Base-by-base conservation (phyloP, 2,797 vertebrate genomes). In the Anas bahamensis region DNA sequence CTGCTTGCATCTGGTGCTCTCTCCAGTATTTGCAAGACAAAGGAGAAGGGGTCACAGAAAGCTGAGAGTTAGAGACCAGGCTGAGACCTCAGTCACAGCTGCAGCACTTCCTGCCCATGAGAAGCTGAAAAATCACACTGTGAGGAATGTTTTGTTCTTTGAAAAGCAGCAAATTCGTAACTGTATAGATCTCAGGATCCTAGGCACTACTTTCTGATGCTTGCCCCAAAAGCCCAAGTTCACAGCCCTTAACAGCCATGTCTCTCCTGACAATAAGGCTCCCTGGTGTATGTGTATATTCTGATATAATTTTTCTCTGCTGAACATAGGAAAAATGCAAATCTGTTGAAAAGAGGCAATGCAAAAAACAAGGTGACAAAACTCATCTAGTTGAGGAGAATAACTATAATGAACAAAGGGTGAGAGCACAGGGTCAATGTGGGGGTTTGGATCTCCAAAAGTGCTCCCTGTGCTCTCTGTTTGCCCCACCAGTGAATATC, bases 41-140 rank as follows among this genome's bases (percentile, higher is more conserved):
- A 91, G 55, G 63, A 88, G 44, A 80, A 83, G 65, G 31, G 13
- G 10, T 94, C 79, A 85, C 79, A 83, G 93, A 91, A 95, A 86
- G 78, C 4, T 13, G 13, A 23, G 13, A 23, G 44, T 65, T 75
- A 61, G 83, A 86, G 74, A 70, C 86, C 88, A 72, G 77, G 48
- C 19, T 78, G 70, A 59, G 91, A 72, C 42, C 52, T 28, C 60
- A 19, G 37, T 41, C 60, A 41, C 60, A 14, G 60, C 28, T 19
- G 37, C 39, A 19, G 37, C 39, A 29, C 60, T 70, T 90, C 59
- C 68, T 94, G 83, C 80, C 80, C 66, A 26, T 2, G 2, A 70
- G 63, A 88, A 79, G 37, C 46, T 31, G 75, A 63, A 83, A 94
- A 95, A 66, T 18, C 39, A 29, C 46, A 4, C 9, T 75, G 73